Evolutionary conservation across 1,140 invertebrate genomes (phyloP).

Genomic region (Harlomillsia oculata): DNA sequence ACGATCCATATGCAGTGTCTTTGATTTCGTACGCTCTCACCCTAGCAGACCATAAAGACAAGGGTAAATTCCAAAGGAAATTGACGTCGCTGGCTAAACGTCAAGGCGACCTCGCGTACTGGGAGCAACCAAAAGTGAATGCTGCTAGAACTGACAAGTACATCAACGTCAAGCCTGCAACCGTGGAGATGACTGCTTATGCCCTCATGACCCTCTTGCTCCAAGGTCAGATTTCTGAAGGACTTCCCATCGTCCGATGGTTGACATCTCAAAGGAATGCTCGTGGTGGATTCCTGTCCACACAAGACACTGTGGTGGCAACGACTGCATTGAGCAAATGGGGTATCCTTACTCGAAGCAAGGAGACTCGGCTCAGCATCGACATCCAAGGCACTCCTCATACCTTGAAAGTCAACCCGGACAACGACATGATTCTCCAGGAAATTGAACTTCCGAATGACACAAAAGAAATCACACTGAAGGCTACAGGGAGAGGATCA

Average conservation of each 20-base stretch:
- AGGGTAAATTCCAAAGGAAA: slow-evolving; percentile 53
- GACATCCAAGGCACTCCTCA: background rate
- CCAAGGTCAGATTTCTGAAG: slow-evolving; percentile 37
- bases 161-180: slow-evolving; percentile 49
- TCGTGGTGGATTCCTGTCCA: slow-evolving; percentile 70
- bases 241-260: slow-evolving; percentile 71
- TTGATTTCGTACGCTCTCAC: slow-evolving; percentile 65
- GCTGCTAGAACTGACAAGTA: background rate
- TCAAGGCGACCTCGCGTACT: slow-evolving; percentile 35
- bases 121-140: background rate
- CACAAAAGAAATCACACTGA: slow-evolving; percentile 50
- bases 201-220: slow-evolving; percentile 48
- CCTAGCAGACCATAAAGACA: slow-evolving; percentile 58
- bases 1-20: slow-evolving; percentile 65
- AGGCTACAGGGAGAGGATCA: slow-evolving; percentile 69
- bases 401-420: background rate
- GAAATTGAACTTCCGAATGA: slow-evolving; percentile 45
- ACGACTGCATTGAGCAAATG: slow-evolving; percentile 12
- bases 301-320: slow-evolving; percentile 44
- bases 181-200: slow-evolving; percentile 81
- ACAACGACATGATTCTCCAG: slow-evolving; percentile 16
- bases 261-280: slow-evolving; percentile 68
- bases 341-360: background rate
- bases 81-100: slow-evolving; percentile 50
- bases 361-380: background rate